Evolutionary conservation across 2,113 vertebrate genomes (phyloP).

Genomic region (Cyprinodon brontotheroides): DNA sequence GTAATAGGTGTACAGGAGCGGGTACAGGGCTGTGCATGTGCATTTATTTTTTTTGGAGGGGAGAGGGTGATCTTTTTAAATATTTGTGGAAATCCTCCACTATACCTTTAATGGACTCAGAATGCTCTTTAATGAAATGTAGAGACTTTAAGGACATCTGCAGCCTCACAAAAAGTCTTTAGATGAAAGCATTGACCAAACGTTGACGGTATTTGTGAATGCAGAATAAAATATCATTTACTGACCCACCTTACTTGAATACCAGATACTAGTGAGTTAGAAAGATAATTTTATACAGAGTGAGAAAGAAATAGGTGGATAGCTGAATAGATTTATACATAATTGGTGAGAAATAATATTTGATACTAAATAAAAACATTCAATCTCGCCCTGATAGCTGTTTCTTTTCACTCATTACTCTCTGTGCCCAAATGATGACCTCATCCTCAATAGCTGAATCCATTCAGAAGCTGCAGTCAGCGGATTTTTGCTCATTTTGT

Average conservation of each 20-base stretch:
- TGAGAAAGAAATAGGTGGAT: neutral
- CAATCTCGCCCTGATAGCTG: neutral
- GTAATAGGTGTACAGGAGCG: no score
- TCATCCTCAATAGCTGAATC: neutral
- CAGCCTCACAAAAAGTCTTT: neutral
- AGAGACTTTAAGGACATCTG: neutral
- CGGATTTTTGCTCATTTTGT: slow-evolving; percentile 5
- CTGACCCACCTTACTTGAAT: neutral
- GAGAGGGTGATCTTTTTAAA: no score
- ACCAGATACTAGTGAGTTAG: neutral
- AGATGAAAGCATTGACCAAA: neutral
- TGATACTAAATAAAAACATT: neutral
- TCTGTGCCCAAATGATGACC: neutral
- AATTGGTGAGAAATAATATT: neutral
- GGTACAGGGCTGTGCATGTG: no score
- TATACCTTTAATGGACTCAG: neutral
- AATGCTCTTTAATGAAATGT: neutral
- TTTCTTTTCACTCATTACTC: slow-evolving; percentile 5
- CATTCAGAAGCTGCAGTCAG: slow-evolving; percentile 14
- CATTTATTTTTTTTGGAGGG: no score
- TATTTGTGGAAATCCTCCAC: no score
- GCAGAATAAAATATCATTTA: neutral
- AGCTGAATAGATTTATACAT: no score
- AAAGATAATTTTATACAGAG: neutral
- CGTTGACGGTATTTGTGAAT: neutral